phyloP scores from a whole-genome alignment of 1,140 invertebrate genomes.

The Solenopsis invicta region DNA sequence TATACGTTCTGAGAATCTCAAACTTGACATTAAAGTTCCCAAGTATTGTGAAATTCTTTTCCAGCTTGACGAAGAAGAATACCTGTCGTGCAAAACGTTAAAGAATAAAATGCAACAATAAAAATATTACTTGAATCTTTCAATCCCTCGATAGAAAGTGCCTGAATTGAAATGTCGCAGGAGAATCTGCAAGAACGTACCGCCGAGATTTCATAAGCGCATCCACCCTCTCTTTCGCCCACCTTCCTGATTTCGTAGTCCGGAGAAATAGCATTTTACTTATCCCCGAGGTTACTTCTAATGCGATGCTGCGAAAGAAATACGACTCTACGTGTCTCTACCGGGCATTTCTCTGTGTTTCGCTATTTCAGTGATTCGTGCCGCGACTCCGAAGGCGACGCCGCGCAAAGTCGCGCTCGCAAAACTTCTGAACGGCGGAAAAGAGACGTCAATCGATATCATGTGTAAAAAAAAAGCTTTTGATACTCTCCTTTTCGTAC shows the following conservation, averaged over 20 bases:
- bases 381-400: slow-evolving; percentile 41
- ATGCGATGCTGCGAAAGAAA: slow-evolving; percentile 52
- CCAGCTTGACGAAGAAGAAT: not conserved
- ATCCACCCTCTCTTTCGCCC: not conserved
- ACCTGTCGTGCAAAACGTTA: not conserved
- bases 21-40: not conserved
- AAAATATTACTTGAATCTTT: not conserved
- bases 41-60: not conserved
- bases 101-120: not conserved
- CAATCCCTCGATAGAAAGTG: not conserved
- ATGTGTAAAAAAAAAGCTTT: slow-evolving; percentile 29
- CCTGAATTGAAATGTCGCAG: not conserved
- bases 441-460: slow-evolving; percentile 35
- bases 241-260: slow-evolving; percentile 11
- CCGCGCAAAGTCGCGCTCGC: slow-evolving; percentile 26
- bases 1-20: not conserved
- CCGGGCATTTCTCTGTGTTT: slow-evolving; percentile 27
- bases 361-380: slow-evolving; percentile 48
- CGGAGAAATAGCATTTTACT: slow-evolving; percentile 35
- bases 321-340: slow-evolving; percentile 44
- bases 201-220: not conserved
- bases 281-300: slow-evolving; percentile 39
- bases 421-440: slow-evolving; percentile 44
- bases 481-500: not conserved
- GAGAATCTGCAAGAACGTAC: slow-evolving; percentile 13